Conservation (phyloP, 2,888 invertebrate genomes). For the Calameuta filiformis region DNA sequence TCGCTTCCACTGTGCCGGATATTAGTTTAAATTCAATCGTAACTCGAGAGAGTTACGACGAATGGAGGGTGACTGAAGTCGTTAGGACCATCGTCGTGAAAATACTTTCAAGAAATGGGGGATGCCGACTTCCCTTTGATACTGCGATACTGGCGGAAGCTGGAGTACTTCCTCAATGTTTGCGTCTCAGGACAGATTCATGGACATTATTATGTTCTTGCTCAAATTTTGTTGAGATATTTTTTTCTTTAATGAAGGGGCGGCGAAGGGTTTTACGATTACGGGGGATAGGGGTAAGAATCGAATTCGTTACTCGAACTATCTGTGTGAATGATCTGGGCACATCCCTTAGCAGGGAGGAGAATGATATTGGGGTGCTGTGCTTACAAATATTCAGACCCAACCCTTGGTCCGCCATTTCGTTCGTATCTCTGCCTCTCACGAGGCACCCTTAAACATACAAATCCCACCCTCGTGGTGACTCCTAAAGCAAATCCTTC, state of each 20-base stretch:
- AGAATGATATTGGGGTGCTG: conserved; percentile 10
- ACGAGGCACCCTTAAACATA: conserved; percentile 33
- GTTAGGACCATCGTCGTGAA: background rate
- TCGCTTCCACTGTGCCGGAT: background rate
- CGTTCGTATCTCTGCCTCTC: conserved; percentile 15
- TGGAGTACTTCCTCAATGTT: background rate
- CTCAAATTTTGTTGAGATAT: background rate
- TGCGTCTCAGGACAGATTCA: background rate
- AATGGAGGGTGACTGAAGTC: conserved; percentile 1
- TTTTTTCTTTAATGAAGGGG: background rate
- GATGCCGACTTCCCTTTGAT: background rate
- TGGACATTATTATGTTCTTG: background rate
- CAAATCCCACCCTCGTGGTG: conserved; percentile 36
- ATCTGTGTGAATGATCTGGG: background rate
- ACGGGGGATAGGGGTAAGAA: background rate
- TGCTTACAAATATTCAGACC: conserved; percentile 40
- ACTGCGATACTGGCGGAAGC: background rate
- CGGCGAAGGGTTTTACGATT: background rate
- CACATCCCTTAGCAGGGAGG: background rate
- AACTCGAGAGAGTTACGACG: background rate
- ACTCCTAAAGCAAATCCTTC: conserved; percentile 17
- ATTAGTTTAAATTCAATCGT: conserved; percentile 5
- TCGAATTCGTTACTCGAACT: background rate
- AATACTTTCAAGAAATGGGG: background rate
- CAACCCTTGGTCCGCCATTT: conserved; percentile 14